Conservation (phyloP, 2,888 invertebrate genomes). For the Eilema sororculum region DNA sequence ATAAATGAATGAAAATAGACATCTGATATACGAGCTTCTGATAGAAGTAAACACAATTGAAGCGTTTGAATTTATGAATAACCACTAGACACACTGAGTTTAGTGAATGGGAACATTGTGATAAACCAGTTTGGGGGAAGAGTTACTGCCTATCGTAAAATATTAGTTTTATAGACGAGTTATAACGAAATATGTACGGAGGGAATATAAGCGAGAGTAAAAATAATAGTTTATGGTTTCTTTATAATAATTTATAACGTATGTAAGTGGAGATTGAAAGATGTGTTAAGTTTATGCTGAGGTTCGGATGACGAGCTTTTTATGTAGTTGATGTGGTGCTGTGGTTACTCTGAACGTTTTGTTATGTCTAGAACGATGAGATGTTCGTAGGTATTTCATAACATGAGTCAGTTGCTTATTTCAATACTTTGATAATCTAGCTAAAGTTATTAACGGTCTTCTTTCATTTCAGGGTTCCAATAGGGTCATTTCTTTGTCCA, state of each 20-base stretch:
- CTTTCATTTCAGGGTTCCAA: no score
- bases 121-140: constrained; percentile 58
- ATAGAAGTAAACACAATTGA: constrained; percentile 71
- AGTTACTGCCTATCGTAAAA: constrained; percentile 62
- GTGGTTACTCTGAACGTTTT: background rate
- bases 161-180: constrained; percentile 64
- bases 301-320: constrained; percentile 11
- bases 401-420: background rate
- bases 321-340: constrained; percentile 9
- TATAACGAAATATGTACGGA: constrained; percentile 51
- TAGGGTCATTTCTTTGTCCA: no score
- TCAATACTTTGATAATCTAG: background rate
- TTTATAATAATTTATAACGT: constrained; percentile 54
- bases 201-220: constrained; percentile 48
- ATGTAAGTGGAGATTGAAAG: constrained; percentile 34
- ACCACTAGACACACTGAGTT: constrained; percentile 61
- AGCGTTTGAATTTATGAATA: constrained; percentile 74
- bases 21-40: constrained; percentile 64
- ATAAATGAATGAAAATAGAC: constrained; percentile 72
- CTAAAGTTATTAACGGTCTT: no score
- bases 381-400: background rate
- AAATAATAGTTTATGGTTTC: constrained; percentile 59
- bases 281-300: constrained; percentile 21
- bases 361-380: constrained; percentile 11
- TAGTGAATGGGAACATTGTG: constrained; percentile 79